Evolutionary conservation across 1,140 invertebrate genomes (phyloP).

Genomic region (Lepidostoma basale): DNA sequence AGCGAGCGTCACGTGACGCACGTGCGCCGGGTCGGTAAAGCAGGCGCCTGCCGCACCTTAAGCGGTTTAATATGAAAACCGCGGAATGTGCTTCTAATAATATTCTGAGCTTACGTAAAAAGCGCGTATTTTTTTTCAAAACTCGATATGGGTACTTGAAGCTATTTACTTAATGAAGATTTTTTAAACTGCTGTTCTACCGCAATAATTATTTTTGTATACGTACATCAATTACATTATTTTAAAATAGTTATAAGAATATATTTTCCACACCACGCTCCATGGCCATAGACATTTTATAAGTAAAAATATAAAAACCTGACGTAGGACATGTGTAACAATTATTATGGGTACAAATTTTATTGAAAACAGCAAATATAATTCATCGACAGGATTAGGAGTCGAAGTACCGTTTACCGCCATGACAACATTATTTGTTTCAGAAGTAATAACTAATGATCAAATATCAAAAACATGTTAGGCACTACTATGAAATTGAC

Average conservation of each 20-base stretch:
- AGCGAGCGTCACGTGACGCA: constrained; percentile 27
- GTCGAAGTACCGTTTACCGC: too few species aligned
- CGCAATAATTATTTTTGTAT: background rate
- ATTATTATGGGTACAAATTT: too few species aligned
- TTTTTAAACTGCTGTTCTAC: background rate
- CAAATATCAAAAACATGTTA: too few species aligned
- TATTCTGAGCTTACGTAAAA: constrained; percentile 34
- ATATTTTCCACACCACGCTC: too few species aligned
- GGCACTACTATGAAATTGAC: too few species aligned
- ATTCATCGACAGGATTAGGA: too few species aligned
- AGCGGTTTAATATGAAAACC: constrained; percentile 2
- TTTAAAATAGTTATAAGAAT: background rate
- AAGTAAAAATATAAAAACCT: too few species aligned
- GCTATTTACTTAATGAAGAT: background rate
- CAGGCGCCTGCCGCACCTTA: background rate
- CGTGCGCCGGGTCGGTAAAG: constrained; percentile 23
- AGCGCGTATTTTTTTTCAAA: constrained; percentile 8
- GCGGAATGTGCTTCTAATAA: constrained; percentile 28
- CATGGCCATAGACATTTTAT: too few species aligned
- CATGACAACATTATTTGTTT: too few species aligned
- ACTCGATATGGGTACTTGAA: background rate
- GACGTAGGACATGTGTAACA: too few species aligned
- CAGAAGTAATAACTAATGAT: too few species aligned
- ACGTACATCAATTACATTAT: background rate
- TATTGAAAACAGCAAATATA: too few species aligned